These are phyloP conservation scores for Porites rus DNA, from an alignment of 92 coral and sea anemone genomes.

Conservation along the genomic window DNA sequence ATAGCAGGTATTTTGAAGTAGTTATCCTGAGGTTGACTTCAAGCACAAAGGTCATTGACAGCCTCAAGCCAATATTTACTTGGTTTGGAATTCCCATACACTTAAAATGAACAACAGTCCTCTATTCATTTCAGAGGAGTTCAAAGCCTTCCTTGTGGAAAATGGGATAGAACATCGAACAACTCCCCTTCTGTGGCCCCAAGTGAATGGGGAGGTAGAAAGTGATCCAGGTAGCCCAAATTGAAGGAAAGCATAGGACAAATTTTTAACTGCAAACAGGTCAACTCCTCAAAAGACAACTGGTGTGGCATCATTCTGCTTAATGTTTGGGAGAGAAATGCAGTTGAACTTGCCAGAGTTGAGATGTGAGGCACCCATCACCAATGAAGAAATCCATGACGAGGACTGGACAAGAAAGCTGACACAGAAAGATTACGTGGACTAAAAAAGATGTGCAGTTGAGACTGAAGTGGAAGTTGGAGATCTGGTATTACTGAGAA, in stretches of 20 bases:
- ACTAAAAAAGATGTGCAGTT: conserved; percentile 21
- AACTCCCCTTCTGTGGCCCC: conserved; percentile 23
- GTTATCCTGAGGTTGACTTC: background rate
- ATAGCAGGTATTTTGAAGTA: too few relatives aligned
- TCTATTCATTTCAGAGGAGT: background rate
- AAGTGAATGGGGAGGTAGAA: conserved; percentile 26
- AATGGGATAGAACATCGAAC: background rate
- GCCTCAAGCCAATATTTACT: conserved; percentile 10
- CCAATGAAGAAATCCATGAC: background rate
- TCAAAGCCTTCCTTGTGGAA: too few relatives aligned
- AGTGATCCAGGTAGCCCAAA: background rate
- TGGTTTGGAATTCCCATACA: conserved; percentile 27
- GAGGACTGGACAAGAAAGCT: conserved; percentile 37
- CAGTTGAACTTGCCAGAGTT: conserved; percentile 32
- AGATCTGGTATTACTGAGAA: conserved; percentile 14
- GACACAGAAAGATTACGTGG: conserved; percentile 26
- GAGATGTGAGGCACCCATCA: background rate
- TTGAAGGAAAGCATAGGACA: background rate
- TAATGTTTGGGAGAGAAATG: conserved; percentile 47
- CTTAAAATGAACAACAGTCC: conserved; percentile 16
- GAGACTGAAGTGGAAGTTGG: conserved; percentile 28
- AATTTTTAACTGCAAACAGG: conserved; percentile 31
- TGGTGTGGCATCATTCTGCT: conserved; percentile 13
- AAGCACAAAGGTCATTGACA: conserved; percentile 22
- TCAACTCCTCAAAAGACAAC: conserved; percentile 42